A percentile compares a stretch with the other conserved stretches of the same genome.
These are phyloP conservation scores for Dinoponera quadriceps DNA, from an alignment of 1,140 invertebrate species.

Conservation along the genomic window DNA sequence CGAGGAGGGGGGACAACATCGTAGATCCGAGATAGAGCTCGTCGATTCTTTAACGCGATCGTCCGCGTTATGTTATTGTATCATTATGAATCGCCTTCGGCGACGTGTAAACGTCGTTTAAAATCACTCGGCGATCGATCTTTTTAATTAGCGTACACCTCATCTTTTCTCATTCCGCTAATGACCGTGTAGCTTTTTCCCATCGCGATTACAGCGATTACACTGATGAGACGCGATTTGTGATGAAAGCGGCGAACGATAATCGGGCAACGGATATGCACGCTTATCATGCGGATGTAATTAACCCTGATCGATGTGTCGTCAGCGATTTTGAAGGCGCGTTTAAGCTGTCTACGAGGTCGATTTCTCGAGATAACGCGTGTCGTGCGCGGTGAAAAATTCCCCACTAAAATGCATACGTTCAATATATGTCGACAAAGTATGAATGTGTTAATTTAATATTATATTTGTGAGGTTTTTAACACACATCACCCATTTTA, in stretches of 20 bases:
- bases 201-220: neutral
- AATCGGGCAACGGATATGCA: constrained; percentile 28
- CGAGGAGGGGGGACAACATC: neutral
- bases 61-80: neutral
- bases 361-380: no score
- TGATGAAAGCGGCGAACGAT: neutral
- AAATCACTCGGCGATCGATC: constrained; percentile 38
- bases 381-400: no score
- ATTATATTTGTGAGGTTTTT: no score
- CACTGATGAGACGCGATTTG: neutral
- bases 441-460: no score
- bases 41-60: neutral
- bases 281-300: neutral
- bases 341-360: constrained; percentile 8
- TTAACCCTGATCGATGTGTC: constrained; percentile 20
- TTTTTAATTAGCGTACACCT: constrained; percentile 17
- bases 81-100: constrained; percentile 17
- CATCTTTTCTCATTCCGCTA: neutral
- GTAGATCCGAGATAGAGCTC: neutral
- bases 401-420: no score
- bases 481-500: no score
- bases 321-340: neutral
- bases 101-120: constrained; percentile 4
- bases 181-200: neutral
- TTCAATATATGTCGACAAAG: no score